Conservation (phyloP, 2,797 vertebrate species). For the Adelosebastes latens region DNA sequence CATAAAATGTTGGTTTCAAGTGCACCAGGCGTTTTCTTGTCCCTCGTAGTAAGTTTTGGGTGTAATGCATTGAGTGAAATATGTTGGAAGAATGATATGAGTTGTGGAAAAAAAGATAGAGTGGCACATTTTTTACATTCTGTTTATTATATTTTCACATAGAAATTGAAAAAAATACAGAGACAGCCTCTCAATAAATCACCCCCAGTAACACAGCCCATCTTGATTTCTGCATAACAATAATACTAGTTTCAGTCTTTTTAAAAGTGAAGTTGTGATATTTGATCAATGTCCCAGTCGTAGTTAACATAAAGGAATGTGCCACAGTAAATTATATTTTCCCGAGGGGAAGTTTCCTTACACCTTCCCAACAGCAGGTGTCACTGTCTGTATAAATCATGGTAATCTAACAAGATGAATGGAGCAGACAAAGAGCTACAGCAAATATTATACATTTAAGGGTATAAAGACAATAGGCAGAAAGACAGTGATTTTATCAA, state of each 20-base stretch:
- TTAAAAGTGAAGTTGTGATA: not conserved
- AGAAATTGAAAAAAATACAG: not conserved
- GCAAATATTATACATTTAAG: not conserved
- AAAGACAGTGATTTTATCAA: not conserved
- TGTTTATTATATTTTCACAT: not conserved
- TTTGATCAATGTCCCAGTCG: not conserved
- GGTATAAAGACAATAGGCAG: not conserved
- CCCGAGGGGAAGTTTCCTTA: conserved; percentile 6
- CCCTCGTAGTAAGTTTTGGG: not conserved
- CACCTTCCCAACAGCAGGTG: conserved; percentile 65
- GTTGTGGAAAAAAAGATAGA: not conserved
- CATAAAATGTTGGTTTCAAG: not conserved
- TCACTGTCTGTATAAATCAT: conserved; percentile 41
- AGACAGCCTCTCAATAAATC: not conserved
- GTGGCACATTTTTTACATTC: not conserved
- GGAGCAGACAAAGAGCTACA: not conserved
- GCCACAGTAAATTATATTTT: not conserved
- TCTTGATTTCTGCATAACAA: not conserved
- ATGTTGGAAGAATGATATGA: not conserved
- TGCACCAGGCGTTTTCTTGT: not conserved
- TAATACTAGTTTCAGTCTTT: not conserved
- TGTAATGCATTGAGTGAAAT: not conserved
- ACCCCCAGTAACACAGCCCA: rapidly evolving
- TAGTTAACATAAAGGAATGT: not conserved
- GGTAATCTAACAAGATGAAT: not conserved